Percentiles rank a stretch among this genome's conserved stretches.
phyloP scores from a whole-genome alignment of 2,797 vertebrate species.

The Perodicticus potto region DNA sequence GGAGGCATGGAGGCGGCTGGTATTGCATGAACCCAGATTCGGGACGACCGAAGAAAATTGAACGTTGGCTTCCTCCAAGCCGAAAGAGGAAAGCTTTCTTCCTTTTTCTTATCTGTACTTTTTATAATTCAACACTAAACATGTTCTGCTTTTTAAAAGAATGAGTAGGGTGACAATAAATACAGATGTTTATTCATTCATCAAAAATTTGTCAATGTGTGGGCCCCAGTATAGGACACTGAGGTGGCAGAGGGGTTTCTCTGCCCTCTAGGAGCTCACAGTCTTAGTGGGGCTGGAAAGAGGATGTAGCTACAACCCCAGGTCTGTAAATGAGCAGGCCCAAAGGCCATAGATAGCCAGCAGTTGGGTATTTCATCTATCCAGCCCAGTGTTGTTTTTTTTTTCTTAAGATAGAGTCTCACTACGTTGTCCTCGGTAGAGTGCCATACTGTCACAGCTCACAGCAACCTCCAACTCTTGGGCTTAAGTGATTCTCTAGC shows the following conservation, averaged over 20 bases:
- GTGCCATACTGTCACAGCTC: too few relatives aligned
- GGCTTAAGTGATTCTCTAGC: too few relatives aligned
- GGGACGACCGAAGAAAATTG: too few relatives aligned
- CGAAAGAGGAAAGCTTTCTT: neutral
- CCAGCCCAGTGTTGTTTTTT: neutral
- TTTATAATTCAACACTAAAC: neutral
- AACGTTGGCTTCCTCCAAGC: too few relatives aligned
- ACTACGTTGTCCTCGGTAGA: too few relatives aligned
- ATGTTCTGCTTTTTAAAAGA: neutral
- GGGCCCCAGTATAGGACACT: neutral
- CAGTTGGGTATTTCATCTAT: neutral
- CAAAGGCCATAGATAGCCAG: neutral
- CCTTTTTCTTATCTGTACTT: constrained; percentile 37
- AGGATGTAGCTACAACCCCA: neutral
- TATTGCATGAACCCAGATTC: too few relatives aligned
- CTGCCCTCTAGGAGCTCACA: neutral
- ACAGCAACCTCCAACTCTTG: too few relatives aligned
- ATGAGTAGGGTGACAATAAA: neutral
- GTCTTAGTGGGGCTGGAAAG: neutral
- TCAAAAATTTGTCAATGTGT: neutral
- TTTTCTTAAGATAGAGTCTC: too few relatives aligned
- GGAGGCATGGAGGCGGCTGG: too few relatives aligned
- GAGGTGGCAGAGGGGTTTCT: neutral
- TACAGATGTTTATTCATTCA: neutral
- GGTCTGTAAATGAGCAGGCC: neutral